Evolutionary conservation across 2,888 invertebrate species (phyloP), one percentile per base, ranked within the genome.

Genomic region (Selenia dentaria): DNA sequence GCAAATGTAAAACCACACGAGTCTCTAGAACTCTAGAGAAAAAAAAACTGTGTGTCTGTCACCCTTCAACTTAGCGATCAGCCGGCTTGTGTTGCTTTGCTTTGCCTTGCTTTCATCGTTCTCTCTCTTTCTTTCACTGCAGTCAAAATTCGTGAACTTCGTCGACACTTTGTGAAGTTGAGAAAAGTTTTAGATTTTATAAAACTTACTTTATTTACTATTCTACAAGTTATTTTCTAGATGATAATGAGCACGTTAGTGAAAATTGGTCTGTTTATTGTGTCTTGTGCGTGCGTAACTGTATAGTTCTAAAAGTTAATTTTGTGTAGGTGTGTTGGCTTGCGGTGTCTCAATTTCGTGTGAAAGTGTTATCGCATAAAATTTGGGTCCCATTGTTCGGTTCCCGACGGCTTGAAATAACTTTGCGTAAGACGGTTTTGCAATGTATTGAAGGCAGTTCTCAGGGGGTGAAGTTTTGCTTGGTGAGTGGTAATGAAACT

Each of bases 281-380:
- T n/a, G n/a, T 36, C 41, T 27, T 37, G 9, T 48, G 37, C 29
- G 28, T 32, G 64, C 70, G 72, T 85, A 87, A 88, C 86, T 86
- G 87, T 88, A 79, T 79, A 76, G n/a, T n/a, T n/a, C n/a, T n/a
- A n/a, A n/a, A n/a, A n/a, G 13, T 39, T 49, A 37, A 79, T 82
- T 78, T 78, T 77, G 85, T 85, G 88, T 90, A 88, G 88, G 88
- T 90, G 86, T 83, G 83, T 81, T 63, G 62, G 68, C 6, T 8
- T 70, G 70, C 72, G 71, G 74, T 80, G 73, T 74, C 75, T 74
- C 71, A 78, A 70, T 70, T 73, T 71, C 70, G 79, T 85, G 89
- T 89, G 90, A 90, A 90, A 90, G 90, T 90, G 84, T 86, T 82
- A 83, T 86, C 83, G 84, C 85, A 82, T 87, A 83, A 81, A 85